Percentiles rank a stretch among this genome's conserved stretches.
Evolutionary conservation across 2,113 vertebrate species (phyloP).

Genomic region (Loxodonta africana): DNA sequence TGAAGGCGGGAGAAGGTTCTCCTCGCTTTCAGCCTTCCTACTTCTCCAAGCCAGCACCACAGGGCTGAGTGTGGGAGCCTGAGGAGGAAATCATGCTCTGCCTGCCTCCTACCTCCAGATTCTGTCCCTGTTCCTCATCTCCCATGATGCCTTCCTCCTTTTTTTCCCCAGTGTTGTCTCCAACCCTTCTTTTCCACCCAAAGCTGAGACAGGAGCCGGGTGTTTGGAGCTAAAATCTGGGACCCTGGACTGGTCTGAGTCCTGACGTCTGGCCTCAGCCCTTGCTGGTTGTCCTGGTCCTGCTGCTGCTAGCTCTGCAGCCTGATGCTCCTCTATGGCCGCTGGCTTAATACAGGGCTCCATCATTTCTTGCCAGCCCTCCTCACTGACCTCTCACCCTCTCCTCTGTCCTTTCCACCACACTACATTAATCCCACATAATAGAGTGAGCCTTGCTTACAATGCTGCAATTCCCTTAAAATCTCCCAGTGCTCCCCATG

Average conservation of each 20-base stretch:
- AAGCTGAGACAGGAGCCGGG: neutral
- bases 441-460: neutral
- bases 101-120: neutral
- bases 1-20: neutral
- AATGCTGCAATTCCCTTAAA: neutral
- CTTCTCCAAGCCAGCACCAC: neutral
- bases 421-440: neutral
- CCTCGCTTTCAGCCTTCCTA: neutral
- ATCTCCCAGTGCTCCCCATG: neutral
- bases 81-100: neutral
- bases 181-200: neutral
- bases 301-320: neutral
- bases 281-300: neutral
- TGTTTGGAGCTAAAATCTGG: neutral
- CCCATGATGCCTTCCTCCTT: neutral
- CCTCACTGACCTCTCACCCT: neutral
- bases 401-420: neutral
- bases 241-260: neutral
- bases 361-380: neutral
- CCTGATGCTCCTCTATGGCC: neutral
- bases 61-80: neutral
- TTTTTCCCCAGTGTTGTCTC: neutral
- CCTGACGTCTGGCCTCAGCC: neutral
- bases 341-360: neutral
- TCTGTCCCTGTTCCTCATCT: neutral